Base-by-base conservation (phyloP, 2,888 invertebrate species). In the Hemithea aestivaria region DNA sequence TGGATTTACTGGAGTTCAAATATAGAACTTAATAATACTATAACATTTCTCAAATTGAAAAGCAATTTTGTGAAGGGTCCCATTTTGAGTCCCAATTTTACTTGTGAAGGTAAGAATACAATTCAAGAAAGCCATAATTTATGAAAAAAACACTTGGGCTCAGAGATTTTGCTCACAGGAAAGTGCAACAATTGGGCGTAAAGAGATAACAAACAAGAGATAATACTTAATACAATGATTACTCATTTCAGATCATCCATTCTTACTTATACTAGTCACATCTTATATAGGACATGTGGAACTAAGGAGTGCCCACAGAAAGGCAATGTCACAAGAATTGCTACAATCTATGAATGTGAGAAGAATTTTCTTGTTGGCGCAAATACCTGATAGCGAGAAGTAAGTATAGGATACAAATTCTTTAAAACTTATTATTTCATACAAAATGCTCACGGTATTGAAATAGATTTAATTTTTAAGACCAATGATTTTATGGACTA, bases 241-340 rank as follows among this genome's bases (percentile, higher is more conserved):
- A n/a, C n/a, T n/a, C n/a, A n/a, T 73, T 73, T 23, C 68, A 83
- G 82, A 43, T 30, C 48, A 53, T 2, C 54, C 62, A 23, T 66
- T 71, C 20, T 37, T 81, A 23, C 37, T 89, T 11, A 83, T 92
- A 34, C 84, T 95, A 38, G 90, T 95, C 11, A 94, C 94, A 7
- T 95, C 94, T 0, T 93, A 93, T 73, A 92, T 91, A 9, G 93
- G 92, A 0, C 91, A 95, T 70, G 88, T 91, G 20, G 90, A 91
- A 53, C 69, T 91, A 21, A 87, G 95, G 45, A 91, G 91, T 62
- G 91, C 92, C 0, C 91, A 94, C 58, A 88, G 95, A 30, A 82
- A 89, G 55, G 90, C 93, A 0, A 91, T 93, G 69, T 75, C 92
- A 0, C 65, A 68, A 21, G 75, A 84, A 10, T 87, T 90, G 51